Evolutionary conservation across 1,140 invertebrate species (phyloP), one percentile per base, ranked within the genome.

Genomic region (Lepidurus couesii): DNA sequence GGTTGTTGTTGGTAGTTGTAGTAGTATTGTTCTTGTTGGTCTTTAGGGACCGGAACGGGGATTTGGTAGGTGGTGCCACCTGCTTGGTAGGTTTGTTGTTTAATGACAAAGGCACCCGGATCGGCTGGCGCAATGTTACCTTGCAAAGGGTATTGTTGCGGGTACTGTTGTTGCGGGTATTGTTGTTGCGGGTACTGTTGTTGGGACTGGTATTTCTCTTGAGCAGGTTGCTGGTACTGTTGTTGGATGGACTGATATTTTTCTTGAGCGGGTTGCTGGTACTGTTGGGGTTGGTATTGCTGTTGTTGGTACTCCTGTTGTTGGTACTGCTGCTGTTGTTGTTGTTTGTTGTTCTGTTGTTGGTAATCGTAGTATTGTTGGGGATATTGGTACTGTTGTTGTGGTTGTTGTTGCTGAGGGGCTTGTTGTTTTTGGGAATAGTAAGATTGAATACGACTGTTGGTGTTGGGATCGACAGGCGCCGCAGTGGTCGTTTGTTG

Each of bases 341-440:
- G 21, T 13, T 76, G 42, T 3, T 44, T 10, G 16, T 77, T 44
- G 16, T 77, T 45, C 45, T 78, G 77, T 42, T 78, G 42, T 74
- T 74, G 73, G 34, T 78, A 73, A n/a, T 77, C 73, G 80, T 80
- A 9, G 73, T 75, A 74, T 81, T 79, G 44, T 76, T 45, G 53
- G 78, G 42, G 74, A 34, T 73, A 24, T 75, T 79, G 47, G 74
- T 43, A 42, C 73, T 80, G 73, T 75, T 75, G 74, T 81, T 82
- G 26, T 73, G 47, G 79, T 82, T 81, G 78, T 82, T 80, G 65
- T 81, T 81, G 75, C 81, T 80, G 24, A 75, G 78, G 74, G 74
- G 73, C 26, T 79, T 80, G 78, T 13, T 74, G 65, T 44, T 78
- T 16, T 45, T 78, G 78, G 13, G 65, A 73, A 11, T 74, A 16